Evolutionary conservation across 2,113 vertebrate genomes (phyloP), one percentile per base, ranked within the genome.

Genomic region (Cyrtonyx montezumae): DNA sequence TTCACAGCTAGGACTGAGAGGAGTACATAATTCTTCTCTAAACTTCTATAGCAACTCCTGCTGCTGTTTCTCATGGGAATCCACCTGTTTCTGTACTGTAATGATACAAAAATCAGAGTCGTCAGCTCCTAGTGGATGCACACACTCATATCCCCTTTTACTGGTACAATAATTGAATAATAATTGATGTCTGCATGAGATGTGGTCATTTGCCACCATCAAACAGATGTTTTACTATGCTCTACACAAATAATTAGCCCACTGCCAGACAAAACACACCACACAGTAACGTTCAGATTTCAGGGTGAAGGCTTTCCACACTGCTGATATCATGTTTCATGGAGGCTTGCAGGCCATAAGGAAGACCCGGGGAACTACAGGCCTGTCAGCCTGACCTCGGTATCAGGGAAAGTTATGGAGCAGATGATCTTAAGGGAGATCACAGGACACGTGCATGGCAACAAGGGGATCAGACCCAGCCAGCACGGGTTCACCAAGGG

Each of bases 211-310:
- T 86, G 49, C 40, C 82, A 32, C 82, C 79, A 59, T 90, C 73
- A 74, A 83, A 69, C 40, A 91, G 67, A 83, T 70, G 43, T 69
- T 80, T 91, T 37, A 53, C 23, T 45, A 74, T 77, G 20, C 55
- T 91, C 65, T 88, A 78, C 77, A 91, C 83, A 94, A 90, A 94
- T 78, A 2, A 92, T 67, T 86, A 82, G n/a, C 42, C 56, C 45
- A 55, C 36, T 42, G 68, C 37, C 23, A 74, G n/a, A 53, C n/a
- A 80, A 91, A 88, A 74, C 21, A 9, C 61, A 67, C 58, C 68
- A 77, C 19, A 61, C 8, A 93, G 45, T 16, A 58, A 18, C 1
- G 28, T 76, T 93, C 67, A 73, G 21, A 82, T 90, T 90, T 86
- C 65, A 83, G 65, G 36, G 21, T 69, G 66, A 88, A 94, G 68